Percentiles rank a stretch among this genome's conserved stretches.
phyloP scores from a whole-genome alignment of 1,140 invertebrate genomes.

The Neotoxoptera formosana region DNA sequence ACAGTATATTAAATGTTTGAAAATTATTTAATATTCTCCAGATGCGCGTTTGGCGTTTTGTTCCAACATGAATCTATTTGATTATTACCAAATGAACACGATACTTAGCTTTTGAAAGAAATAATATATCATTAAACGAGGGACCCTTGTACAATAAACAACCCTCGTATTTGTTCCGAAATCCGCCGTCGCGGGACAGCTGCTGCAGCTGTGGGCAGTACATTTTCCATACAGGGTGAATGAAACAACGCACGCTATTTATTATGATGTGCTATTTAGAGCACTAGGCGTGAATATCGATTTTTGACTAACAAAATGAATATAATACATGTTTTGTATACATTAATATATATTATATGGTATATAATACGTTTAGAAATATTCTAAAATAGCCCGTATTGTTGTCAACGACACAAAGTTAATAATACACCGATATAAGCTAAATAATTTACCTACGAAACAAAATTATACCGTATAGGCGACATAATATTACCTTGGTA shows the following conservation, averaged over 20 bases:
- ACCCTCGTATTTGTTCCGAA: background rate
- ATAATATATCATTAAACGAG: background rate
- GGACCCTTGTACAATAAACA: background rate
- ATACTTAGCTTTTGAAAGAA: slow-evolving; percentile 1
- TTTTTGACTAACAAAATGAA: background rate
- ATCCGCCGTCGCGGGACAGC: background rate
- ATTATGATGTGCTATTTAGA: background rate
- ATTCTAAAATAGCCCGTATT: background rate
- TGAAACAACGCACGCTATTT: background rate
- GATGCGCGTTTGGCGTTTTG: background rate
- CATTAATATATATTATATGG: background rate
- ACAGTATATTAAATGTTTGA: background rate
- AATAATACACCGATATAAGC: background rate
- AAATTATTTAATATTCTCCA: background rate
- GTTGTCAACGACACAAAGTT: background rate
- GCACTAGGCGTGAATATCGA: background rate
- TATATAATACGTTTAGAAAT: background rate
- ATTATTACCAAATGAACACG: slow-evolving; percentile 10
- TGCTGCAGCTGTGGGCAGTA: background rate
- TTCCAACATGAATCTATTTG: background rate
- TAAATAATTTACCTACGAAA: background rate
- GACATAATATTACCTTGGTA: background rate
- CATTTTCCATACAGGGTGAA: background rate
- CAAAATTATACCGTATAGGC: background rate
- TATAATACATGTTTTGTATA: background rate